These are phyloP conservation scores for Galerucella pusilla DNA, from an alignment of 2,888 invertebrate genomes.

Conservation along the genomic window DNA sequence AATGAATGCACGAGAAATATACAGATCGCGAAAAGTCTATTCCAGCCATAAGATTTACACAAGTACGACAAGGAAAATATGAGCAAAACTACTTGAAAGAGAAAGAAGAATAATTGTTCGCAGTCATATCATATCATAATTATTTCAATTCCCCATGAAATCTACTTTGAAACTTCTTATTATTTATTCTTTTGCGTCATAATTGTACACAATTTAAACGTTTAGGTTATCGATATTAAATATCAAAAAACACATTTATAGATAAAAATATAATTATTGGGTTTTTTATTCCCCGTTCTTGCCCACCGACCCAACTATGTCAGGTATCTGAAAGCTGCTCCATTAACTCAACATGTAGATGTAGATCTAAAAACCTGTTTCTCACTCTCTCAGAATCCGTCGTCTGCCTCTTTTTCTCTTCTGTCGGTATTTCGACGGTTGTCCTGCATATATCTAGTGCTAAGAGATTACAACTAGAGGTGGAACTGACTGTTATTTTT, in stretches of 20 bases:
- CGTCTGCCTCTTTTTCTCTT: slow-evolving; percentile 4
- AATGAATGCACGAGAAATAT: too few relatives aligned
- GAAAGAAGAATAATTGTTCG: too few relatives aligned
- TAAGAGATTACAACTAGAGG: slow-evolving; percentile 26
- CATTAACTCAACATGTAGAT: slow-evolving; percentile 46
- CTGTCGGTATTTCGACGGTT: slow-evolving; percentile 30
- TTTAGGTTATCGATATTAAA: background rate
- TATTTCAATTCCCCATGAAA: too few relatives aligned
- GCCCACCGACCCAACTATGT: slow-evolving; percentile 7
- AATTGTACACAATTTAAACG: background rate
- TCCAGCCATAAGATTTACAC: too few relatives aligned
- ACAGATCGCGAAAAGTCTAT: too few relatives aligned
- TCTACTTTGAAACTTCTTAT: too few relatives aligned
- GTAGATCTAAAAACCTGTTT: slow-evolving; percentile 47
- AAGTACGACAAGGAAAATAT: too few relatives aligned
- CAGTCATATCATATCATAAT: too few relatives aligned
- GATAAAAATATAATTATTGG: background rate
- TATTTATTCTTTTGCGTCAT: background rate
- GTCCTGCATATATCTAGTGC: slow-evolving; percentile 26
- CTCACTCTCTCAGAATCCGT: slow-evolving; percentile 13
- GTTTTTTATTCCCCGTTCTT: background rate
- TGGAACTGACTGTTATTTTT: slow-evolving; percentile 27
- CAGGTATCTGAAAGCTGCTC: slow-evolving; percentile 46
- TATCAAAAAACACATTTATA: background rate
- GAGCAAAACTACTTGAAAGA: too few relatives aligned